phyloP scores from a whole-genome alignment of 1,140 invertebrate species.

The Diabrotica virgifera region DNA sequence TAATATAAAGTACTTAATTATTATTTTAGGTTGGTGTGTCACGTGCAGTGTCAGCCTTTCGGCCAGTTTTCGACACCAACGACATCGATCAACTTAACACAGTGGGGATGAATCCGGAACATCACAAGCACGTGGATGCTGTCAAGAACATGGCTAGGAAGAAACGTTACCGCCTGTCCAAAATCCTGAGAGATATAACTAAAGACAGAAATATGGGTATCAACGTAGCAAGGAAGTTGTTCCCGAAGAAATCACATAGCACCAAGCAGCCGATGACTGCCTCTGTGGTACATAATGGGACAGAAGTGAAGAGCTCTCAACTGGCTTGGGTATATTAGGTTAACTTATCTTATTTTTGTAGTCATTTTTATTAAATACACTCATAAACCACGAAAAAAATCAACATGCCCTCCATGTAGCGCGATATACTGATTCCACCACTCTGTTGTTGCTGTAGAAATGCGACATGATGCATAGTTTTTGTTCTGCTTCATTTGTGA shows the following conservation, averaged over 20 bases:
- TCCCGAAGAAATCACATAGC: slow-evolving; percentile 19
- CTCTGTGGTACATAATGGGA: too few relatives aligned
- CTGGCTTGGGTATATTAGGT: too few relatives aligned
- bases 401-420: too few relatives aligned
- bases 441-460: too few relatives aligned
- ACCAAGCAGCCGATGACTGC: too few relatives aligned
- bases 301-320: too few relatives aligned
- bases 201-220: slow-evolving; percentile 44
- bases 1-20: neutral
- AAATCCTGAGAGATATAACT: slow-evolving; percentile 38
- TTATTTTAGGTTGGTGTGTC: slow-evolving; percentile 57
- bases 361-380: too few relatives aligned
- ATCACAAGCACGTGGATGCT: slow-evolving; percentile 41
- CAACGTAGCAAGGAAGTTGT: slow-evolving; percentile 33
- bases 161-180: slow-evolving; percentile 37
- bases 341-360: too few relatives aligned
- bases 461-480: too few relatives aligned
- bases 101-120: slow-evolving; percentile 60
- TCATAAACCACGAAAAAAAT: too few relatives aligned
- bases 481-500: too few relatives aligned
- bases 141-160: slow-evolving; percentile 36
- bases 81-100: slow-evolving; percentile 47
- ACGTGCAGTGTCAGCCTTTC: slow-evolving; percentile 58
- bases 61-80: slow-evolving; percentile 49
- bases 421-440: too few relatives aligned